Base-by-base conservation (phyloP, 1,140 invertebrate species). In the Drosophila ananassae region DNA sequence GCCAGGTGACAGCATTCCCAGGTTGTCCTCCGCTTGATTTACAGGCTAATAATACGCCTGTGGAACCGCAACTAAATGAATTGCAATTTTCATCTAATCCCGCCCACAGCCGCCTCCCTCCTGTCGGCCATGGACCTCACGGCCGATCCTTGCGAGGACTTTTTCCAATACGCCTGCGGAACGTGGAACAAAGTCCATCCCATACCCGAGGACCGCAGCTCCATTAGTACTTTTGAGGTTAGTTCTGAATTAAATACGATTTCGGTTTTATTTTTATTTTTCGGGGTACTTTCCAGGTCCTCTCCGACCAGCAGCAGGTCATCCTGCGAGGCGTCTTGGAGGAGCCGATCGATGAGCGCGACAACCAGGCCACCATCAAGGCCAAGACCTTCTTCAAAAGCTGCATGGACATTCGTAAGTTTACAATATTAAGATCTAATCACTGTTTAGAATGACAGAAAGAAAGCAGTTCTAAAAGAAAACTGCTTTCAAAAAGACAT, bases 81-180 rank as follows among this genome's bases (percentile, higher is more conserved):
- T 21, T 22, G 17, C 44, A 24, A 17, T 53, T 24, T 9, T 28
- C 25, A 6, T 6, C 25, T 6, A 1, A 6, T 28, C 9, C 13
- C 3, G 7, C 22, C 7, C 13, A 41, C 57, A 98, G 97, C 97
- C 62, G 95, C 97, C 7, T 96, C 96, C 22, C 92, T 98, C 69
- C 92, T 98, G 71, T 94, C 95, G 12, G 96, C 96, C 21, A 98
- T 98, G 97, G 96, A 98, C 84, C 93, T 93, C 9, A 94, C 93
- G 0, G 95, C 95, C 0, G 95, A 97, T 90, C 97, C 97, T 7
- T 98, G 97, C 91, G 94, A 94, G 17, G 96, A 98, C 91, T 98
- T 98, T 92, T 98, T 97, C 92, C 96, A 97, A 92, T 98, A 95
- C 85, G 97, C 97, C 1, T 98, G 97, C 82, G 97, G 97, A 1